phyloP scores from a whole-genome alignment of 2,113 vertebrate genomes.

The Spilogale gracilis region DNA sequence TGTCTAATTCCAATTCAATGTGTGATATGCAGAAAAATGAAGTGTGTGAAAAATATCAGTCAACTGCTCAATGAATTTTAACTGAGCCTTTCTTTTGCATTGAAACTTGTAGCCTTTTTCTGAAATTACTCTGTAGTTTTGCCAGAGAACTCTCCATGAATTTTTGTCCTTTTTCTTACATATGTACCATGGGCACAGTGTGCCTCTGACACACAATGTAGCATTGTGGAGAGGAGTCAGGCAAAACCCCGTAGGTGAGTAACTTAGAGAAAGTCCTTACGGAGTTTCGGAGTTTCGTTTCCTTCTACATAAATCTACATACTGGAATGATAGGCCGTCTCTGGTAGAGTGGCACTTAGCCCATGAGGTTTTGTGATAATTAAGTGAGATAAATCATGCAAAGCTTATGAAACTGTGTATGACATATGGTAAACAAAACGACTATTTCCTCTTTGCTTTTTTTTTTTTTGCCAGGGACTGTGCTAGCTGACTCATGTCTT shows the following conservation, averaged over 20 bases:
- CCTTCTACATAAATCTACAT: neutral
- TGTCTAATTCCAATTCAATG: neutral
- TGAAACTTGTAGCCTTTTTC: neutral
- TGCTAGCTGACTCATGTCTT: neutral
- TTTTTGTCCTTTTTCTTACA: neutral
- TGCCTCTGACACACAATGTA: neutral
- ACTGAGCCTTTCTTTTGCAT: neutral
- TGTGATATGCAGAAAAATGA: neutral
- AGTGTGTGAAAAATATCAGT: neutral
- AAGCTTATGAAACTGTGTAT: neutral
- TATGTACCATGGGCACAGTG: rapidly evolving
- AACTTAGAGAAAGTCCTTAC: neutral
- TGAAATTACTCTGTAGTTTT: neutral
- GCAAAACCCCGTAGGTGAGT: neutral
- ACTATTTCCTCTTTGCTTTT: neutral
- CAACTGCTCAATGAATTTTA: neutral
- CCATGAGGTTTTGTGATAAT: neutral
- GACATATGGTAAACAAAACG: neutral
- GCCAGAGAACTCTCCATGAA: neutral
- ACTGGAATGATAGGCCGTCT: neutral
- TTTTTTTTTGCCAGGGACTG: neutral
- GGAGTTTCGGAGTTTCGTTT: neutral
- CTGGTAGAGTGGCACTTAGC: neutral
- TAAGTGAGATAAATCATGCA: neutral
- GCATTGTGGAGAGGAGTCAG: neutral